Percentiles rank a stretch among this genome's conserved stretches.
Conservation (phyloP, 2,113 vertebrate genomes). For the Mirounga angustirostris region DNA sequence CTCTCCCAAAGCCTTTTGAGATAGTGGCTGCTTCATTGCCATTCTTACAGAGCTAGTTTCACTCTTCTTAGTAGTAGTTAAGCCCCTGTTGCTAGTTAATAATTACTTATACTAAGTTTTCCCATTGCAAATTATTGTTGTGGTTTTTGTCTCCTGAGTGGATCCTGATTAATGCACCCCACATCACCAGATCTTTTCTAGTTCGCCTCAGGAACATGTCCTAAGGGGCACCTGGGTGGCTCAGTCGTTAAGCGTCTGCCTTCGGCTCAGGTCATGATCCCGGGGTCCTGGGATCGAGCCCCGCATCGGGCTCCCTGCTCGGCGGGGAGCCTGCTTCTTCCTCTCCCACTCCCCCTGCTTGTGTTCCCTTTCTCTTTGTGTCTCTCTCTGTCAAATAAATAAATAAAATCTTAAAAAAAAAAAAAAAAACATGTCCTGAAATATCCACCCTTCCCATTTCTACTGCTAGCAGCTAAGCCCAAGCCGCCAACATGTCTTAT, state of each 20-base stretch:
- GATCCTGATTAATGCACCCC: background rate
- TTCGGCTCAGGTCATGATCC: too few species aligned
- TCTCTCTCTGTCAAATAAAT: too few species aligned
- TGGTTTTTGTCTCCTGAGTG: background rate
- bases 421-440: background rate
- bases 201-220: background rate
- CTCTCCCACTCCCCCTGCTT: too few species aligned
- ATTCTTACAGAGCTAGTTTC: background rate
- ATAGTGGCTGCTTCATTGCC: background rate
- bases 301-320: too few species aligned
- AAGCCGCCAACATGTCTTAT: background rate
- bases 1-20: background rate
- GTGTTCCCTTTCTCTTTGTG: too few species aligned
- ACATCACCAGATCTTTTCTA: background rate
- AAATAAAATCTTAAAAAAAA: too few species aligned
- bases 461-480: background rate
- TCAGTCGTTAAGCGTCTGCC: too few species aligned
- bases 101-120: slow-evolving; percentile 27
- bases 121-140: background rate
- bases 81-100: background rate
- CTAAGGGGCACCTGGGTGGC: background rate
- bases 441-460: background rate
- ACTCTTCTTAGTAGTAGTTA: background rate
- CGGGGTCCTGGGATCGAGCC: too few species aligned
- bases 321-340: too few species aligned